phyloP scores from a whole-genome alignment of 2,113 vertebrate species.

The Egretta garzetta region DNA sequence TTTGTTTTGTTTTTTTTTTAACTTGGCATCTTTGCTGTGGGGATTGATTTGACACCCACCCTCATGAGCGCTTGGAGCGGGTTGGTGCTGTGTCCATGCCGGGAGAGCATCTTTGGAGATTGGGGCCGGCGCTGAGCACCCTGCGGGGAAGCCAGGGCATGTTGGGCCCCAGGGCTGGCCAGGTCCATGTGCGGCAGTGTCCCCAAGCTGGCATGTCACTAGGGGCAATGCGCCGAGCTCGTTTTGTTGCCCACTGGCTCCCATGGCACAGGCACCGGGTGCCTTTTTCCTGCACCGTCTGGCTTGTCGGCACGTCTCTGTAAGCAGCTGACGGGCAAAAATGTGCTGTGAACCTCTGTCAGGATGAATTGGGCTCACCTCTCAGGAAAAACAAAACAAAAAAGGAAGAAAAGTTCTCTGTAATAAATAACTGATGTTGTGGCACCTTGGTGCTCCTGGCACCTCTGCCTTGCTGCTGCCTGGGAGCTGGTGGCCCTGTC shows the following conservation, averaged over 20 bases:
- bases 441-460: not conserved
- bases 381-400: not conserved
- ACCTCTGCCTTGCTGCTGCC: not conserved
- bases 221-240: not conserved
- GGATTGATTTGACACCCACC: not conserved
- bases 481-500: accelerated
- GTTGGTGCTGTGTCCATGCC: not conserved
- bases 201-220: accelerated
- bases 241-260: not conserved
- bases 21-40: not conserved
- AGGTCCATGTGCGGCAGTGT: not conserved
- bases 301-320: not conserved
- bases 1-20: not conserved
- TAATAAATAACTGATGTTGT: not conserved
- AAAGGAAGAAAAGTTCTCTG: not conserved
- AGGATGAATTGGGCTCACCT: not conserved
- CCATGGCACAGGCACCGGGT: not conserved
- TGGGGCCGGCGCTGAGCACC: not conserved
- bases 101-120: not conserved
- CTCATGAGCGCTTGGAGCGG: accelerated
- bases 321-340: not conserved
- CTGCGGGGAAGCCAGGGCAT: not conserved
- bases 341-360: conserved; percentile 8
- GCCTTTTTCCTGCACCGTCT: accelerated
- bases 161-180: not conserved